Base-by-base conservation (phyloP, 1,140 invertebrate species). In the Aphaenogaster ashmeadi region DNA sequence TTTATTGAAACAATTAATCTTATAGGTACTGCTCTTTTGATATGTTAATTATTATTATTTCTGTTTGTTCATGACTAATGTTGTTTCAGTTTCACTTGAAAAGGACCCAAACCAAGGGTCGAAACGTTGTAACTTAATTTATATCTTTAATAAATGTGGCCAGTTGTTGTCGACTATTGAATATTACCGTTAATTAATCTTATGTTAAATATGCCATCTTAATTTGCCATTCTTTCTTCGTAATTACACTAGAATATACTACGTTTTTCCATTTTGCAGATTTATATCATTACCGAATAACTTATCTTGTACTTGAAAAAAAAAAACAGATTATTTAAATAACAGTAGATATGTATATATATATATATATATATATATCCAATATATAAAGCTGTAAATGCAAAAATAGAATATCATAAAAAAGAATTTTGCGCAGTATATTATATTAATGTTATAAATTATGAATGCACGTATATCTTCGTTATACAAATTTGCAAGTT, bases 1-100 rank as follows among this genome's bases (percentile, higher is more conserved):
- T 56, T 71, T 56, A 47, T 44, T 56, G 77, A 79, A 79, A 79
- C 41, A 7, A 67, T 80, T 2, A 21, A 41, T 64, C 27, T 47
- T 47, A 33, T 56, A n/a, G n/a, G n/a, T n/a, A n/a, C n/a, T n/a
- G n/a, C n/a, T n/a, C n/a, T n/a, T n/a, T n/a, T n/a, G n/a, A n/a
- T n/a, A n/a, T n/a, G n/a, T n/a, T n/a, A n/a, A n/a, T n/a, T n/a
- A n/a, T n/a, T n/a, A n/a, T n/a, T n/a, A n/a, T n/a, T n/a, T n/a
- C n/a, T n/a, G n/a, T n/a, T n/a, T n/a, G n/a, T n/a, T n/a, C n/a
- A n/a, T n/a, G n/a, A n/a, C n/a, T n/a, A n/a, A n/a, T n/a, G n/a
- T n/a, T n/a, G n/a, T n/a, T n/a, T n/a, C n/a, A n/a, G n/a, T n/a
- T n/a, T n/a, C n/a, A n/a, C n/a, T n/a, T n/a, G n/a, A n/a, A n/a